phyloP scores from a whole-genome alignment of 2,888 invertebrate genomes.

The Mythimna albipuncta region DNA sequence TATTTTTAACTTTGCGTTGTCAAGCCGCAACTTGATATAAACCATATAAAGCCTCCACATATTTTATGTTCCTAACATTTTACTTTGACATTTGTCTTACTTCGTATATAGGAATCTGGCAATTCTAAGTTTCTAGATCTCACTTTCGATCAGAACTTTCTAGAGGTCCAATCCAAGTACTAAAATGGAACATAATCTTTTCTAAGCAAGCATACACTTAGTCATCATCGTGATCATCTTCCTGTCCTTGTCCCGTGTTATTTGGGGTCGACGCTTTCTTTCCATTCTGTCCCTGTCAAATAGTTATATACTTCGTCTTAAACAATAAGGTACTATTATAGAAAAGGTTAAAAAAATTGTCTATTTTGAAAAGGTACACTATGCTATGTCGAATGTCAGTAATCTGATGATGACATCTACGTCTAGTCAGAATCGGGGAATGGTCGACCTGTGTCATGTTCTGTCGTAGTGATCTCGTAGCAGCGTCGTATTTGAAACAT shows the following conservation, averaged over 20 bases:
- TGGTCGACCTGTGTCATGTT: background rate
- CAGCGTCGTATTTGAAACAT: background rate
- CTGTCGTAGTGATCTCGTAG: background rate
- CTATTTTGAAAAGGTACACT: background rate
- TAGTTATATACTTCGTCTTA: too few relatives aligned
- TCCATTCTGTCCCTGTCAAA: too few relatives aligned
- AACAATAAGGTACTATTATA: too few relatives aligned
- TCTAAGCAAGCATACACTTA: background rate
- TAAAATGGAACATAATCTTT: background rate
- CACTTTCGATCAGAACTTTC: constrained; percentile 19
- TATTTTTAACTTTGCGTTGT: constrained; percentile 70
- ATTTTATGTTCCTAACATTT: constrained; percentile 22
- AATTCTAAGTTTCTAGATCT: constrained; percentile 4
- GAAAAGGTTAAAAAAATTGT: too few relatives aligned
- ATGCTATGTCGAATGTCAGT: background rate
- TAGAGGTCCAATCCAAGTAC: background rate
- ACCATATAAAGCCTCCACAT: constrained; percentile 31
- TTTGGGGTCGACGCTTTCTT: too few relatives aligned
- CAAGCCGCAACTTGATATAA: constrained; percentile 46
- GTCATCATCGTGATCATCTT: too few relatives aligned
- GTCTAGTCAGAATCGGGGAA: background rate
- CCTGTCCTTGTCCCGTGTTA: too few relatives aligned
- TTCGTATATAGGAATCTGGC: constrained; percentile 5
- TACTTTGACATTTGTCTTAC: constrained; percentile 1
- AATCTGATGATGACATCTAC: background rate